Conservation (phyloP, 1,140 invertebrate species). For the Zeugodacus cucurbitae region DNA sequence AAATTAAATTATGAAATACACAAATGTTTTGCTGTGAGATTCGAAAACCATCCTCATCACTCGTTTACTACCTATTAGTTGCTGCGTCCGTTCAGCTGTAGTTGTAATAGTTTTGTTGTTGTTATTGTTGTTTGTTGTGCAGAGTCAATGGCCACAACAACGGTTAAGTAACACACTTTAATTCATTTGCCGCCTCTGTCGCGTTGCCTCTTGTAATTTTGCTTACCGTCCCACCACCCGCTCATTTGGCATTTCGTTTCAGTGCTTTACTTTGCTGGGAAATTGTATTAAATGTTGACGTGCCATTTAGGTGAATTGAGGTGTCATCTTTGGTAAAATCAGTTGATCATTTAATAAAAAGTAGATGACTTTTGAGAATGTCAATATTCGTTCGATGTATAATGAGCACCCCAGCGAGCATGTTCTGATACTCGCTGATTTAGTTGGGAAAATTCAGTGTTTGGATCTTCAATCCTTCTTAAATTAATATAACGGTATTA, state of each 20-base stretch:
- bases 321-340: background rate
- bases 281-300: background rate
- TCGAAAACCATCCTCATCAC: background rate
- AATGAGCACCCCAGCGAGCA: no score
- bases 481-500: no score
- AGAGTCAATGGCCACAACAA: conserved; percentile 17
- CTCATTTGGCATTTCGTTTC: no score
- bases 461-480: no score
- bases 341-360: background rate
- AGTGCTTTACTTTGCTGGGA: background rate
- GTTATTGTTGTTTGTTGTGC: background rate
- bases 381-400: background rate
- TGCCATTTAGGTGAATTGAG: background rate
- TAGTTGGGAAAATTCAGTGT: no score
- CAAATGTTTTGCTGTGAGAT: background rate
- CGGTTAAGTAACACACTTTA: conserved; percentile 11
- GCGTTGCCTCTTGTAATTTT: background rate
- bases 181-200: background rate
- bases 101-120: background rate
- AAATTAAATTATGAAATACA: conserved; percentile 1
- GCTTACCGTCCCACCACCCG: background rate
- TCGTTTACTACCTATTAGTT: background rate
- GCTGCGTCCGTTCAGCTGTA: background rate
- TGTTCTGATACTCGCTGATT: no score
- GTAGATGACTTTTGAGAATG: background rate